Evolutionary conservation across 1,140 invertebrate species (phyloP).

Genomic region (Whitmania pigra): DNA sequence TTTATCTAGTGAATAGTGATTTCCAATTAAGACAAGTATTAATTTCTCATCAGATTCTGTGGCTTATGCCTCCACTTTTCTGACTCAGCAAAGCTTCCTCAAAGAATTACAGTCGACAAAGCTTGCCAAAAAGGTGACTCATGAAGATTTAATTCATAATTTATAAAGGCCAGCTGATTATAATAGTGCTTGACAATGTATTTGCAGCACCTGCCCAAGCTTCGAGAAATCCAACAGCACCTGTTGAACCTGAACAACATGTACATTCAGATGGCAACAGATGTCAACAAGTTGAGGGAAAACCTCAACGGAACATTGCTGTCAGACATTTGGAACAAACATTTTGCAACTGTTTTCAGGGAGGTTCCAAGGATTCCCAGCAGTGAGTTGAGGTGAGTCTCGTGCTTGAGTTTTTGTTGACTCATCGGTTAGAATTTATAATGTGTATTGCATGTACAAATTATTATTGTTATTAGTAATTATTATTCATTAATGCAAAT

Average conservation of each 20-base stretch:
- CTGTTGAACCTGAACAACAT: slow-evolving; percentile 52
- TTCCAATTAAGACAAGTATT: neutral
- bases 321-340: too few species aligned
- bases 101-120: neutral
- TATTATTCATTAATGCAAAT: too few species aligned
- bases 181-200: neutral
- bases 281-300: slow-evolving; percentile 51
- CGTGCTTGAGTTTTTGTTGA: too few species aligned
- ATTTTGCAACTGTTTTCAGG: too few species aligned
- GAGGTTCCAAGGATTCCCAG: too few species aligned
- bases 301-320: slow-evolving; percentile 13
- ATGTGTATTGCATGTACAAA: too few species aligned
- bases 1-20: too few species aligned
- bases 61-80: neutral
- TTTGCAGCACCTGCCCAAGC: slow-evolving; percentile 41
- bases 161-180: neutral
- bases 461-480: too few species aligned
- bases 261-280: slow-evolving; percentile 57
- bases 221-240: slow-evolving; percentile 50
- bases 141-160: too few species aligned
- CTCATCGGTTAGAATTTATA: too few species aligned
- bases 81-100: neutral
- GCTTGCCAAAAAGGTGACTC: neutral
- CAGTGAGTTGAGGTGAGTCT: too few species aligned
- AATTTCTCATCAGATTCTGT: neutral